phyloP scores from a whole-genome alignment of 2,888 invertebrate species.

The Prosapia bicincta region DNA sequence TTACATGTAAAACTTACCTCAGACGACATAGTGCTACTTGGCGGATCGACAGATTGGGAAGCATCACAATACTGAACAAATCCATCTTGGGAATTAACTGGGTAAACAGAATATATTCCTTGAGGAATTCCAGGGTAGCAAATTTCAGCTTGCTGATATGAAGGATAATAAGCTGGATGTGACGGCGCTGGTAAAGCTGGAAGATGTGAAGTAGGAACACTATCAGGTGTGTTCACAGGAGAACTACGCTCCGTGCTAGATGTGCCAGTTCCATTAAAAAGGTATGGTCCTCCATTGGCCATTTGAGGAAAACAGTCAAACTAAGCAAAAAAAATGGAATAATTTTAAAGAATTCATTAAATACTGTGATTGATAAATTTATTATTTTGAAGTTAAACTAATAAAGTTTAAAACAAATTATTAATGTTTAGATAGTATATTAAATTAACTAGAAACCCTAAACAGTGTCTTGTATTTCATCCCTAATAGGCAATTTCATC shows the following conservation, averaged over 20 bases:
- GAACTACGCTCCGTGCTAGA: not conserved
- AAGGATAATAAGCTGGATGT: not conserved
- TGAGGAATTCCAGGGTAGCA: not conserved
- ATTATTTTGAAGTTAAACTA: too few species aligned
- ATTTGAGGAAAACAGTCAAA: not conserved
- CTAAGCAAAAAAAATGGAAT: not conserved
- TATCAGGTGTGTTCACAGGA: not conserved
- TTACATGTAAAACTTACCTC: not conserved
- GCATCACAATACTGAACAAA: not conserved
- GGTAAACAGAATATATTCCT: not conserved
- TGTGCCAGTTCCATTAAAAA: not conserved
- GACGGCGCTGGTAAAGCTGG: not conserved
- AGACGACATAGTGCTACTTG: not conserved
- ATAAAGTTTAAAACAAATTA: too few species aligned
- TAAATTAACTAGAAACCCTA: too few species aligned
- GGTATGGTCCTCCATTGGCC: not conserved
- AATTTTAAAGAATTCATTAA: too few species aligned
- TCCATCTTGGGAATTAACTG: not conserved
- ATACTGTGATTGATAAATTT: too few species aligned
- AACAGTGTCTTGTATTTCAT: too few species aligned
- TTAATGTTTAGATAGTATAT: too few species aligned
- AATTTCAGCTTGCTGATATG: not conserved
- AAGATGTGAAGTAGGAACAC: not conserved
- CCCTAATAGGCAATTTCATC: too few species aligned
- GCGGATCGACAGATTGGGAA: not conserved